Percentiles rank a stretch among this genome's conserved stretches.
Conservation (phyloP, 2,797 vertebrate genomes). For the Merluccius polli region DNA sequence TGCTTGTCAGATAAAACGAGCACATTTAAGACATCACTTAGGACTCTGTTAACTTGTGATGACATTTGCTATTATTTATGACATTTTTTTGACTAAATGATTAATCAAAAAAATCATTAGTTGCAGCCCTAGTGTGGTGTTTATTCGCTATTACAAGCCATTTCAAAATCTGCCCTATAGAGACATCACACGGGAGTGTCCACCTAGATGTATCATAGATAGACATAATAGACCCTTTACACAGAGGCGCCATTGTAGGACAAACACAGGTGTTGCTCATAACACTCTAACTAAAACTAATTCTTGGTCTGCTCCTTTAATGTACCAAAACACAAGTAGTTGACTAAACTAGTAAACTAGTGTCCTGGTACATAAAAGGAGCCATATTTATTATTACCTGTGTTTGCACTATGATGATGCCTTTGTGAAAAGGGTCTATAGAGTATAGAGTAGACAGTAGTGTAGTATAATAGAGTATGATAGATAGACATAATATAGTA, state of each 20-base stretch:
- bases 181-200: neutral
- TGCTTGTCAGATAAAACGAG: too few species aligned
- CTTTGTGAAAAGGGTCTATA: neutral
- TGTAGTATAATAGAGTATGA: neutral
- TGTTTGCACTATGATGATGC: neutral
- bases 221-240: neutral
- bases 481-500: too few species aligned
- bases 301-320: neutral
- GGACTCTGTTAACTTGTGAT: too few species aligned
- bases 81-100: too few species aligned
- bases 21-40: too few species aligned
- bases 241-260: neutral
- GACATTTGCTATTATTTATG: too few species aligned
- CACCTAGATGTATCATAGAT: neutral
- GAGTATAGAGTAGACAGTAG: neutral
- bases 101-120: too few species aligned
- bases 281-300: too few species aligned
- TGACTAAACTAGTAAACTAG: neutral
- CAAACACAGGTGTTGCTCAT: too few species aligned
- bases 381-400: neutral
- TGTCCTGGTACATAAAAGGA: neutral
- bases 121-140: neutral
- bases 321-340: neutral
- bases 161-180: neutral
- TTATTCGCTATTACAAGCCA: neutral